phyloP scores from a whole-genome alignment of 1,140 invertebrate species.

The Drosophila miranda region DNA sequence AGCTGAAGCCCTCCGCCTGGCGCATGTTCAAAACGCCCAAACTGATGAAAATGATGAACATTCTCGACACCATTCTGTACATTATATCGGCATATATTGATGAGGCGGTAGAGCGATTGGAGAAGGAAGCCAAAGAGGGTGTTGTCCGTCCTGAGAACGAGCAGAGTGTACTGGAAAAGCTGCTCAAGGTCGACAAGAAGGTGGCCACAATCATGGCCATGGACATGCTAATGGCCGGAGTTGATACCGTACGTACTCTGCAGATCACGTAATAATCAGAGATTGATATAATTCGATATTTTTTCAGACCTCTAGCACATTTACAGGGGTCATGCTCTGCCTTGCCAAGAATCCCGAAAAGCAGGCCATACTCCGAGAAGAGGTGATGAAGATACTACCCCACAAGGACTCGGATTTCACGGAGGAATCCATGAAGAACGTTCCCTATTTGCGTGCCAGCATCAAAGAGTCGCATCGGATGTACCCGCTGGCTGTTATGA shows the following conservation, averaged over 20 bases:
- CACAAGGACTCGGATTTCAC: constrained; percentile 83
- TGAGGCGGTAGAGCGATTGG: constrained; percentile 61
- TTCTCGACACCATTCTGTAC: constrained; percentile 66
- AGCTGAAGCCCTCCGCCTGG: constrained; percentile 86
- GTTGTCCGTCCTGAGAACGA: constrained; percentile 51
- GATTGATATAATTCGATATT: neutral
- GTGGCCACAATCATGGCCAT: constrained; percentile 82
- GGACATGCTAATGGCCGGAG: constrained; percentile 80
- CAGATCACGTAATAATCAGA: no score
- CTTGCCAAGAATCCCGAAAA: constrained; percentile 89
- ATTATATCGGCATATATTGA: constrained; percentile 51
- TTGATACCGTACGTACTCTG: constrained; percentile 69
- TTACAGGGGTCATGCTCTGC: constrained; percentile 38
- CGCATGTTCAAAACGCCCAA: constrained; percentile 84
- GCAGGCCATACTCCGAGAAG: constrained; percentile 88
- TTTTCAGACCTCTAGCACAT: constrained; percentile 53
- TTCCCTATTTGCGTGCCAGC: constrained; percentile 86
- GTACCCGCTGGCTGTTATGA: constrained; percentile 83
- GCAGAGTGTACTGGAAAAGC: constrained; percentile 79
- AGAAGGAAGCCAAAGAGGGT: constrained; percentile 45
- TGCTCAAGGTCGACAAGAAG: constrained; percentile 82
- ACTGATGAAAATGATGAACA: constrained; percentile 84
- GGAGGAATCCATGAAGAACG: constrained; percentile 83
- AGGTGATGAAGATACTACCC: constrained; percentile 85
- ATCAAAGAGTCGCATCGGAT: constrained; percentile 86